Conservation (phyloP, 2,113 vertebrate genomes). For the Dipodomys stephensi region DNA sequence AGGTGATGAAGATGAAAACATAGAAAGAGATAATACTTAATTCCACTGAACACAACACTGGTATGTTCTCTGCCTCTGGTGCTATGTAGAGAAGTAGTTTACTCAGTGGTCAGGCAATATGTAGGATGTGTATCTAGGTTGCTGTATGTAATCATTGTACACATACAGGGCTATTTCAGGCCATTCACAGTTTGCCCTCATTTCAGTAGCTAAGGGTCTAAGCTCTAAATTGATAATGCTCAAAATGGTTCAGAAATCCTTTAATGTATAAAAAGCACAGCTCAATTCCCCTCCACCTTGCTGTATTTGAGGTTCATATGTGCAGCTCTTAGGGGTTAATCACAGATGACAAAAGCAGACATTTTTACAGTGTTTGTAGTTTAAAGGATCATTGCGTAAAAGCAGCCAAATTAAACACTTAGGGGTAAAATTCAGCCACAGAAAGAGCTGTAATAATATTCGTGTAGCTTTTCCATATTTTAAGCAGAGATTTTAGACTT, state of each 20-base stretch:
- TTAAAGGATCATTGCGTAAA: slow-evolving; percentile 52
- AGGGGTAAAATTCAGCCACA: background rate
- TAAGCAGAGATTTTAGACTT: slow-evolving; percentile 26
- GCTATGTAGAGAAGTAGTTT: background rate
- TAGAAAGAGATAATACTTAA: background rate
- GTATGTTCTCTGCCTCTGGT: background rate
- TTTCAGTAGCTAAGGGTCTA: slow-evolving; percentile 20
- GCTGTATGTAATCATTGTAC: background rate
- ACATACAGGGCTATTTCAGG: background rate
- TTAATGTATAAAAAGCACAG: slow-evolving; percentile 22
- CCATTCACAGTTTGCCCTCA: background rate
- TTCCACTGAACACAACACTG: background rate
- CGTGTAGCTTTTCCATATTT: background rate
- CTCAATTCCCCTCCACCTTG: background rate
- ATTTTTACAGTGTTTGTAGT: background rate
- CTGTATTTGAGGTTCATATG: background rate
- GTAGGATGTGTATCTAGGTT: background rate
- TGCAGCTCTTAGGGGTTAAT: slow-evolving; percentile 3
- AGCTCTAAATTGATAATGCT: slow-evolving; percentile 47
- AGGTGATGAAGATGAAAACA: background rate
- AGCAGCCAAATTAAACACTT: slow-evolving; percentile 42
- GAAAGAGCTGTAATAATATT: background rate
- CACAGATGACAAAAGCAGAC: slow-evolving; percentile 1
- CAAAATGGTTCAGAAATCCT: slow-evolving; percentile 42
- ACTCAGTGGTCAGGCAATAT: no score